Percentiles rank a stretch among this genome's conserved stretches.
Evolutionary conservation across 2,797 vertebrate genomes (phyloP).

Genomic region (Micrastur ruficollis): DNA sequence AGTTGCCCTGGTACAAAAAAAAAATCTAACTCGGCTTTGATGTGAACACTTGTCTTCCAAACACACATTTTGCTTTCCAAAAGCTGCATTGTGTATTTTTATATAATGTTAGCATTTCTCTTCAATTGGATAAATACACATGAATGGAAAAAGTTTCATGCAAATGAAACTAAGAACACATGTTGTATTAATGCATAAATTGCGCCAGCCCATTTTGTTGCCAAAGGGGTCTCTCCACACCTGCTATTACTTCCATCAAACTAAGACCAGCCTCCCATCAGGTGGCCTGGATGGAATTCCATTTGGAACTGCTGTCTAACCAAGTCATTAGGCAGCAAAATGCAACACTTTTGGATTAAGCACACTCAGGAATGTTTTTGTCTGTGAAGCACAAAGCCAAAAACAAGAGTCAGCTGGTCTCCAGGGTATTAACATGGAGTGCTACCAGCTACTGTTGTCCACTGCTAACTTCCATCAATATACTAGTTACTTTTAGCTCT

Average conservation of each 20-base stretch:
- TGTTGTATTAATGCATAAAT: not conserved
- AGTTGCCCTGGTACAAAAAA: not conserved
- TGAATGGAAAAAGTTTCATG: not conserved
- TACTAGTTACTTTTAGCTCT: not conserved
- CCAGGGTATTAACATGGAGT: not conserved
- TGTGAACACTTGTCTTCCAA: not conserved
- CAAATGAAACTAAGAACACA: conserved; percentile 28
- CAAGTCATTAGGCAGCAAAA: not conserved
- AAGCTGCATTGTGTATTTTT: not conserved
- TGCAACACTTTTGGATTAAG: not conserved
- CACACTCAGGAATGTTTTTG: not conserved
- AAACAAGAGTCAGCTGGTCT: not conserved
- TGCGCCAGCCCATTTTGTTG: not conserved
- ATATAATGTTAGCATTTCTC: not conserved
- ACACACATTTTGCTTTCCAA: not conserved
- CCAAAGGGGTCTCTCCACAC: conserved; percentile 6
- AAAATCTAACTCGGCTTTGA: not conserved
- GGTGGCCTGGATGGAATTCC: not conserved
- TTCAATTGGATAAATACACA: not conserved
- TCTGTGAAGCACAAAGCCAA: not conserved
- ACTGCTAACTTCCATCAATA: not conserved
- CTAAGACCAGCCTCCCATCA: not conserved
- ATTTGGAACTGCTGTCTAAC: not conserved
- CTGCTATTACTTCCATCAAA: conserved; percentile 4
- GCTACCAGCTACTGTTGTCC: not conserved